These are phyloP conservation scores for Pangasianodon hypophthalmus DNA, from an alignment of 2,113 vertebrate genomes.

Conservation along the genomic window DNA sequence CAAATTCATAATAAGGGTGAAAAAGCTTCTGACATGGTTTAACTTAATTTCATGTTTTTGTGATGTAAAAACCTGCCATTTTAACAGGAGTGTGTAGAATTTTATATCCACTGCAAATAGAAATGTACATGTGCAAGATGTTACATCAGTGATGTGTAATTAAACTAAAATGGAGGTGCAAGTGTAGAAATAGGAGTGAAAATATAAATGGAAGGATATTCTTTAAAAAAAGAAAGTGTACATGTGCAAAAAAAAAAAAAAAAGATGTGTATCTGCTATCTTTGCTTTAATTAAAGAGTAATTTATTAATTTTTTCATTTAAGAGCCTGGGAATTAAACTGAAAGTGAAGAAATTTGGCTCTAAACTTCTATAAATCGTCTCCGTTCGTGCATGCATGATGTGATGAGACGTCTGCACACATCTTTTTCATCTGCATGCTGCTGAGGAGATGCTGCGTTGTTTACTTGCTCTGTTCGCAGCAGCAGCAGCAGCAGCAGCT, in stretches of 20 bases:
- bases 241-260: too few relatives aligned
- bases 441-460: conserved; percentile 6
- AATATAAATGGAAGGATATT: background rate
- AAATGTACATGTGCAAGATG: background rate
- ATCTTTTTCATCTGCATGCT: background rate
- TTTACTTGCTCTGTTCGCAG: conserved; percentile 37
- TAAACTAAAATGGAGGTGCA: background rate
- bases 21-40: too few relatives aligned
- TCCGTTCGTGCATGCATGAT: background rate
- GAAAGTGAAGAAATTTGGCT: background rate
- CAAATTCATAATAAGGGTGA: too few relatives aligned
- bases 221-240: background rate
- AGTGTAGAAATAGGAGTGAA: background rate
- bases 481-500: conserved; percentile 18
- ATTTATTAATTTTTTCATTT: too few relatives aligned
- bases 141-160: background rate
- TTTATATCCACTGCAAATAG: too few relatives aligned
- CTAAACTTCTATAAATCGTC: background rate
- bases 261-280: background rate
- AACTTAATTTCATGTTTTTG: too few relatives aligned
- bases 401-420: background rate
- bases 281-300: background rate
- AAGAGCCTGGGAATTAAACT: too few relatives aligned
- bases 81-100: too few relatives aligned
- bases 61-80: too few relatives aligned